These are phyloP conservation scores for Scatophagus argus DNA, from an alignment of 2,113 vertebrate genomes.

Conservation along the genomic window DNA sequence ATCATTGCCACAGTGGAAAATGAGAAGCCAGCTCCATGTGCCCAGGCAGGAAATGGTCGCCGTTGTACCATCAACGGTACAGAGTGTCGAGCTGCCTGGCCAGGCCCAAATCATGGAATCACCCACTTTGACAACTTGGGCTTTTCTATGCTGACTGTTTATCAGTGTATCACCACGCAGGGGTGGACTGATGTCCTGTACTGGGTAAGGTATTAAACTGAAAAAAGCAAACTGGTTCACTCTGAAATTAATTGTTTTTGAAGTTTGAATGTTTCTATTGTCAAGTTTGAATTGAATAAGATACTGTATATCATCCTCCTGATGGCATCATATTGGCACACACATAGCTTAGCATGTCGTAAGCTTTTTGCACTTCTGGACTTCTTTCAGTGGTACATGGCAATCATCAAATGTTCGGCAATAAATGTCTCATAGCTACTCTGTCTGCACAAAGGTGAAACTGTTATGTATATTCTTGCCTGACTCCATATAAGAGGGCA, in stretches of 20 bases:
- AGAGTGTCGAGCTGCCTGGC: slow-evolving; percentile 88
- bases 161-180: slow-evolving; percentile 95
- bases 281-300: no score
- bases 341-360: background rate
- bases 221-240: background rate
- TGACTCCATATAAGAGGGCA: no score
- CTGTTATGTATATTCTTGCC: no score
- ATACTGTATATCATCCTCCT: no score
- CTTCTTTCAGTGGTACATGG: background rate
- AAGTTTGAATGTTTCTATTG: no score
- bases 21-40: slow-evolving; percentile 90
- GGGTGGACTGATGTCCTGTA: slow-evolving; percentile 95
- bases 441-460: no score
- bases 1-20: slow-evolving; percentile 86
- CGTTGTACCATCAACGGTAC: slow-evolving; percentile 89
- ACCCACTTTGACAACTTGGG: slow-evolving; percentile 95
- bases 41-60: slow-evolving; percentile 87
- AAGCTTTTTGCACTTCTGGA: background rate
- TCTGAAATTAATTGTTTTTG: no score
- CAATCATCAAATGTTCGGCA: background rate
- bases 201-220: slow-evolving; percentile 83
- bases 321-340: background rate
- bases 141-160: slow-evolving; percentile 95
- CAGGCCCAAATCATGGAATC: slow-evolving; percentile 92
- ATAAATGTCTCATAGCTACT: background rate